Percentiles rank a stretch among this genome's conserved stretches.
These are phyloP conservation scores for Esox niger DNA, from an alignment of 2,113 vertebrate genomes.

Conservation along the genomic window DNA sequence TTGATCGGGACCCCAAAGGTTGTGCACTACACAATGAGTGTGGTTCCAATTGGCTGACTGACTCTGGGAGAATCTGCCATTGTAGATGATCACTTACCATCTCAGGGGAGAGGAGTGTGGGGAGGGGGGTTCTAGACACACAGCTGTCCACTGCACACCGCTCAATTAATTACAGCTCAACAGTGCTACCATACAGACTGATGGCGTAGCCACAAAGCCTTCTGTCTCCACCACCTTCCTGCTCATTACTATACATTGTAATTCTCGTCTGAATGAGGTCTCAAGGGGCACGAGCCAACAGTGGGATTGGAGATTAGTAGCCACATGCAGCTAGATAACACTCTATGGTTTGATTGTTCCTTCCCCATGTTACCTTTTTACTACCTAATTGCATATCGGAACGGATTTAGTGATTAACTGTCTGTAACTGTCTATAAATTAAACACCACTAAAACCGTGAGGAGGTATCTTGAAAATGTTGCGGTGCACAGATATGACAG, in stretches of 20 bases:
- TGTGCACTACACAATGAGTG: neutral
- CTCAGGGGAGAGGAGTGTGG: conserved; percentile 26
- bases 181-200: conserved; percentile 26
- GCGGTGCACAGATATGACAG: neutral
- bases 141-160: conserved; percentile 43
- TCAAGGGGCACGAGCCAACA: conserved; percentile 14
- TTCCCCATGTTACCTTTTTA: too few species aligned
- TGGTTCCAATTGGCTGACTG: conserved; percentile 11
- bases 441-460: neutral
- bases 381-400: too few species aligned
- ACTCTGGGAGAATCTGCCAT: conserved; percentile 25
- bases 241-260: too few species aligned
- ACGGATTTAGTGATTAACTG: too few species aligned
- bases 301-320: conserved; percentile 8
- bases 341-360: neutral
- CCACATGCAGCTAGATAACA: neutral
- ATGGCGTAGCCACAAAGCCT: conserved; percentile 21
- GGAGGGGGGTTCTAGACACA: conserved; percentile 37
- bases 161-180: conserved; percentile 52
- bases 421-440: neutral
- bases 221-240: neutral
- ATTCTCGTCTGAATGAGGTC: neutral
- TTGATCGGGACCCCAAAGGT: too few species aligned
- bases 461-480: neutral
- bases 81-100: conserved; percentile 43